Base-by-base conservation (phyloP, 2,113 vertebrate genomes). In the Sisor rabdophorus region DNA sequence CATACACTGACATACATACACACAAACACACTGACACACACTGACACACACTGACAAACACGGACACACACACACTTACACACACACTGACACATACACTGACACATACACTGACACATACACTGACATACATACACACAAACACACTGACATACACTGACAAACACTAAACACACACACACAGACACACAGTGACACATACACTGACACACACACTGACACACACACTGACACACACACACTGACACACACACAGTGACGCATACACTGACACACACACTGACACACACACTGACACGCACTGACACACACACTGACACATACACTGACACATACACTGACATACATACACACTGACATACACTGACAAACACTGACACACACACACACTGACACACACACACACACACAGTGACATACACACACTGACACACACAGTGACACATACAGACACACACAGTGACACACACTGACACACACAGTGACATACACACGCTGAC, bases 191-290 rank as follows among this genome's bases (percentile, higher is more conserved):
- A 3, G 80, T 40, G 59, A 87, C 86, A 75, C 86, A 80, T 12
- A 95, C 82, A 80, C 94, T 94, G 28, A 32, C 89, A 83, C 2
- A 95, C 94, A 73, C 97, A n/a, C n/a, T n/a, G n/a, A n/a, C n/a
- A n/a, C n/a, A n/a, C n/a, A 8, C 44, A 8, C 44, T 47, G 6
- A 47, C 44, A 8, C 44, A 28, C n/a, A n/a, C n/a, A n/a, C n/a
- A 80, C 94, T 94, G 28, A 30, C 30, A 24, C 54, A 74, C 17
- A 58, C 11, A 79, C 44, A 83, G 3, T 52, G 53, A 59, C 19
- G 56, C 68, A 50, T 28, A 71, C 47, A 28, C n/a, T n/a, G n/a
- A n/a, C n/a, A n/a, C n/a, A n/a, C n/a, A n/a, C n/a, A n/a, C n/a
- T n/a, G n/a, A n/a, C n/a, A n/a, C n/a, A n/a, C n/a, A n/a, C n/a